These are phyloP conservation scores for Luperina nickerlii DNA, from an alignment of 2,888 invertebrate genomes.

Conservation along the genomic window DNA sequence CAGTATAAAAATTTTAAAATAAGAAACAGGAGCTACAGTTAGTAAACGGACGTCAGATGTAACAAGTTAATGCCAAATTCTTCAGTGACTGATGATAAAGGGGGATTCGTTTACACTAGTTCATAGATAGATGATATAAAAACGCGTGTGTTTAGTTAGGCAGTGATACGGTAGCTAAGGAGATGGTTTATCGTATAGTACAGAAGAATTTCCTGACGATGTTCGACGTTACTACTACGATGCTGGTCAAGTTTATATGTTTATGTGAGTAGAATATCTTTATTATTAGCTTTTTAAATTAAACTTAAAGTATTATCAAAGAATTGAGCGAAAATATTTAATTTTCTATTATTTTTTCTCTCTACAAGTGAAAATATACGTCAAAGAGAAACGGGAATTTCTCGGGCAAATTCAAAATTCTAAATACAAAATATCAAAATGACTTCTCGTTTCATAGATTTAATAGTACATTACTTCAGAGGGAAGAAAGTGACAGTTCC, in stretches of 20 bases:
- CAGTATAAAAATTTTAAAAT: conserved; percentile 84
- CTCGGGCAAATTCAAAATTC: conserved; percentile 21
- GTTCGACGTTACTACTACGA: conserved; percentile 73
- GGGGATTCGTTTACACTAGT: conserved; percentile 56
- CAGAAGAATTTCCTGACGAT: conserved; percentile 75
- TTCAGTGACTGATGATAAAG: conserved; percentile 68
- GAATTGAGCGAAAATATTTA: background rate
- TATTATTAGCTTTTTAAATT: conserved; percentile 29
- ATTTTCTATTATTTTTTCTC: conserved; percentile 30
- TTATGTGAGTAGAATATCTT: conserved; percentile 81
- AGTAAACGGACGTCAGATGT: conserved; percentile 77
- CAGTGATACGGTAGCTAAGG: conserved; percentile 78
- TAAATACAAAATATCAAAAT: conserved; percentile 20
- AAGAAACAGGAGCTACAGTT: conserved; percentile 73
- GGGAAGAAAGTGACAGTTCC: too few species aligned
- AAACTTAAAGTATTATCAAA: background rate
- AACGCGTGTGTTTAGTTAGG: conserved; percentile 68
- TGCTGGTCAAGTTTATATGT: conserved; percentile 80
- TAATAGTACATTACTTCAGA: too few species aligned
- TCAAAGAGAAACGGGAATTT: background rate
- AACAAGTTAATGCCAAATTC: conserved; percentile 72
- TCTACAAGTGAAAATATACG: conserved; percentile 4
- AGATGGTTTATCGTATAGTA: conserved; percentile 76
- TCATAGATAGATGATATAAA: conserved; percentile 71
- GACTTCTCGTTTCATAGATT: background rate